Conservation (phyloP, 2,888 invertebrate genomes). For the Ariolimax columbianus region DNA sequence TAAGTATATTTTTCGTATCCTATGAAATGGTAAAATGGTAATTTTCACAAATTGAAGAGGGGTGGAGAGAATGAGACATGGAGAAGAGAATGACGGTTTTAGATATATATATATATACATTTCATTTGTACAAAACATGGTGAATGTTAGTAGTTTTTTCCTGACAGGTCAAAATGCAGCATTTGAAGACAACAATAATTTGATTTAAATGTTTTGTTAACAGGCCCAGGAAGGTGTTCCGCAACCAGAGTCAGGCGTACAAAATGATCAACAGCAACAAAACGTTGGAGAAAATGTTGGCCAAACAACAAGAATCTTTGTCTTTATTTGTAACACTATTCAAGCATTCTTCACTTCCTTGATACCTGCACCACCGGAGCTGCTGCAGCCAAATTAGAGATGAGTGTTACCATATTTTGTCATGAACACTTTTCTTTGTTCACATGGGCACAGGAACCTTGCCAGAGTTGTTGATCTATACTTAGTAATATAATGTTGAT, state of each 20-base stretch:
- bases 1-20: no score
- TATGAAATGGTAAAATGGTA: no score
- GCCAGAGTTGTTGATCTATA: not conserved
- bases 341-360: slow-evolving; percentile 92
- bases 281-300: not conserved
- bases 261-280: not conserved
- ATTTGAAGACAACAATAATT: no score
- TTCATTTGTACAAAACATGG: no score
- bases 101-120: no score
- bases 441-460: not conserved
- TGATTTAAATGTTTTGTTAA: not conserved
- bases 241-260: not conserved
- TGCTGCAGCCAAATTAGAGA: slow-evolving; percentile 74
- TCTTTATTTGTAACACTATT: slow-evolving; percentile 40
- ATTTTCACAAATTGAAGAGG: no score
- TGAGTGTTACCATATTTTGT: not conserved
- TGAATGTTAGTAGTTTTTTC: no score
- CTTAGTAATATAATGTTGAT: not conserved
- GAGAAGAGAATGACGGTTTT: no score
- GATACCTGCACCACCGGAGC: slow-evolving; percentile 90
- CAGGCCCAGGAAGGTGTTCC: slow-evolving; percentile 8
- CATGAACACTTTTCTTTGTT: not conserved
- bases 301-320: slow-evolving; percentile 12
- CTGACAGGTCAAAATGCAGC: no score
- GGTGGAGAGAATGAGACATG: no score